phyloP scores from a whole-genome alignment of 37 sponge, comb jelly and placozoan genomes.

The Ianthella basta region DNA sequence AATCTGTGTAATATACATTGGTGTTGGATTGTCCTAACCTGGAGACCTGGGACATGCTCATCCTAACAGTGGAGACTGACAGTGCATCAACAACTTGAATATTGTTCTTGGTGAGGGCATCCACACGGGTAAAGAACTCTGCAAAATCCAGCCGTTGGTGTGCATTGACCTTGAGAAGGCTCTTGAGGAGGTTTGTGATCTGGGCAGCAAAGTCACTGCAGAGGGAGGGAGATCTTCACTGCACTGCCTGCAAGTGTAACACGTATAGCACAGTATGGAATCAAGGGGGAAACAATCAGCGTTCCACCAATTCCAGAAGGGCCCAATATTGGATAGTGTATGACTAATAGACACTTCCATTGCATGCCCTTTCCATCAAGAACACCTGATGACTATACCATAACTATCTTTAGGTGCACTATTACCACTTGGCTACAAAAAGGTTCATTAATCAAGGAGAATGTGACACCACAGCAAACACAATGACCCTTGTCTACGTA shows the following conservation, averaged over 20 bases:
- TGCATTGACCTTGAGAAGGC: slow-evolving; percentile 68
- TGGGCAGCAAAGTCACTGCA: background rate
- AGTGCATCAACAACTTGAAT: slow-evolving; percentile 64
- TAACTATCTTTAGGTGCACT: no score
- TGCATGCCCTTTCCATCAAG: no score
- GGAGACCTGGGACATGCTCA: slow-evolving; percentile 4
- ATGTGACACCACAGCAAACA: no score
- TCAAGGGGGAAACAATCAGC: background rate
- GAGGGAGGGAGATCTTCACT: background rate
- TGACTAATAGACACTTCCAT: no score
- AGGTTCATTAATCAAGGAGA: no score
- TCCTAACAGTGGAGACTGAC: slow-evolving; percentile 31
- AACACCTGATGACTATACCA: no score
- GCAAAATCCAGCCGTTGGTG: slow-evolving; percentile 72
- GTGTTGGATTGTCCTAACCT: background rate
- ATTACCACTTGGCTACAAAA: no score
- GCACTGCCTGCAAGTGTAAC: background rate
- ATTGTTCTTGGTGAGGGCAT: slow-evolving; percentile 71
- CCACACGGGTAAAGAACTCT: slow-evolving; percentile 77
- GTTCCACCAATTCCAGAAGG: background rate
- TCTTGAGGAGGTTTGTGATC: slow-evolving; percentile 35
- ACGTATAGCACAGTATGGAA: no score
- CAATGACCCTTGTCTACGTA: no score
- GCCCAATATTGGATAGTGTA: no score
- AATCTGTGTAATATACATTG: no score